Evolutionary conservation across 2,888 invertebrate species (phyloP).

Genomic region (Drosophila mettleri): DNA sequence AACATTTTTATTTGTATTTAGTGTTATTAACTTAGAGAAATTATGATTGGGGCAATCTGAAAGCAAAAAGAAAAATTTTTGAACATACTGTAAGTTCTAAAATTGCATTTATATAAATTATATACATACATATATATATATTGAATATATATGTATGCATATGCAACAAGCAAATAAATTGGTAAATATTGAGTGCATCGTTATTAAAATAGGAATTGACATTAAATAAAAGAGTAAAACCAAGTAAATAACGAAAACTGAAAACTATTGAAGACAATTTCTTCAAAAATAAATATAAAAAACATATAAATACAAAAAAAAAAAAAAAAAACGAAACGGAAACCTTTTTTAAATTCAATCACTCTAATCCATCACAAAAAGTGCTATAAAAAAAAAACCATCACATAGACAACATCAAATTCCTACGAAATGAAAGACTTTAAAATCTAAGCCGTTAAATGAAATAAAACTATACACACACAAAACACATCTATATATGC

Average conservation of each 20-base stretch:
- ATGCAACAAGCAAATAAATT: constrained; percentile 41
- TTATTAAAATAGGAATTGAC: constrained; percentile 78
- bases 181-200: constrained; percentile 53
- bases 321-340: constrained; percentile 47
- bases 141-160: constrained; percentile 25
- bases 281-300: constrained; percentile 29
- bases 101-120: constrained; percentile 76
- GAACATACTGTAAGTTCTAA: constrained; percentile 80
- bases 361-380: constrained; percentile 64
- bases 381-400: constrained; percentile 56
- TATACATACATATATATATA: constrained; percentile 46
- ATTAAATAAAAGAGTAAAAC: constrained; percentile 56
- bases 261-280: constrained; percentile 47
- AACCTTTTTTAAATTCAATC: constrained; percentile 58
- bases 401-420: constrained; percentile 78
- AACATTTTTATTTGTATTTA: constrained; percentile 73
- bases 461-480: constrained; percentile 60
- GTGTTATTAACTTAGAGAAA: constrained; percentile 56
- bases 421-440: constrained; percentile 85
- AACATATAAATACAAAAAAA: constrained; percentile 12
- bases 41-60: constrained; percentile 21
- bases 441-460: constrained; percentile 76
- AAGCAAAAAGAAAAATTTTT: constrained; percentile 68
- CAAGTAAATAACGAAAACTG: constrained; percentile 47
- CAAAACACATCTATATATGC: constrained; percentile 13